Conservation (phyloP, 2,113 vertebrate species). For the Ondatra zibethicus region DNA sequence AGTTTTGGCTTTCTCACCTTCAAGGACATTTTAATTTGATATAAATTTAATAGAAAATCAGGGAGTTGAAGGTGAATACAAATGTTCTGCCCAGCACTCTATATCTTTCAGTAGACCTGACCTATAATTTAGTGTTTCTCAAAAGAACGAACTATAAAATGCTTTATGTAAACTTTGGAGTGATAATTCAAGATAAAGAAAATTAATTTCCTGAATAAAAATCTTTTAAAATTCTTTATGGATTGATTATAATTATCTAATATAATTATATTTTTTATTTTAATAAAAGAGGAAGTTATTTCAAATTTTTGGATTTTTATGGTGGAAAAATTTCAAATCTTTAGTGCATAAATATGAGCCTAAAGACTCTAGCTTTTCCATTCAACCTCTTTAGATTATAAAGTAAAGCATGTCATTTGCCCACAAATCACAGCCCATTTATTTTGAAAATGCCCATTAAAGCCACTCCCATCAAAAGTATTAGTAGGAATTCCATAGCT, state of each 20-base stretch:
- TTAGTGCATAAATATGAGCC: not conserved
- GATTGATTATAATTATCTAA: conserved; percentile 9
- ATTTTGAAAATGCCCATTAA: conserved; percentile 2
- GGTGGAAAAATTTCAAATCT: not conserved
- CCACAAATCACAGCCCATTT: conserved; percentile 23
- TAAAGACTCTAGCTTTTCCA: not conserved
- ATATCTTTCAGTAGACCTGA: not conserved
- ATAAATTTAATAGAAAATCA: conserved; percentile 44
- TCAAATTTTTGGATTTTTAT: not conserved
- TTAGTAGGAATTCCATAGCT: not conserved
- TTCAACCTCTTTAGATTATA: not conserved
- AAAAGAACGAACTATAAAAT: conserved; percentile 14
- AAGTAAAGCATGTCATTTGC: not conserved
- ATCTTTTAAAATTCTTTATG: not conserved
- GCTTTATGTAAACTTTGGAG: not conserved
- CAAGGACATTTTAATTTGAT: conserved; percentile 56
- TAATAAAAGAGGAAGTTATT: conserved; percentile 6
- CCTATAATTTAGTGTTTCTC: conserved; percentile 28
- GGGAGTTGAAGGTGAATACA: not conserved
- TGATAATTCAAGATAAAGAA: not conserved
- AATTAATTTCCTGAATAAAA: conserved; percentile 41
- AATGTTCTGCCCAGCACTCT: not conserved
- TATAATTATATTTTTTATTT: not conserved
- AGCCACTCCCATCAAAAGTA: conserved; percentile 57
- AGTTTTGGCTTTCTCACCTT: conserved; percentile 29